Conservation (phyloP, 2,113 vertebrate species). For the Macaca nemestrina region DNA sequence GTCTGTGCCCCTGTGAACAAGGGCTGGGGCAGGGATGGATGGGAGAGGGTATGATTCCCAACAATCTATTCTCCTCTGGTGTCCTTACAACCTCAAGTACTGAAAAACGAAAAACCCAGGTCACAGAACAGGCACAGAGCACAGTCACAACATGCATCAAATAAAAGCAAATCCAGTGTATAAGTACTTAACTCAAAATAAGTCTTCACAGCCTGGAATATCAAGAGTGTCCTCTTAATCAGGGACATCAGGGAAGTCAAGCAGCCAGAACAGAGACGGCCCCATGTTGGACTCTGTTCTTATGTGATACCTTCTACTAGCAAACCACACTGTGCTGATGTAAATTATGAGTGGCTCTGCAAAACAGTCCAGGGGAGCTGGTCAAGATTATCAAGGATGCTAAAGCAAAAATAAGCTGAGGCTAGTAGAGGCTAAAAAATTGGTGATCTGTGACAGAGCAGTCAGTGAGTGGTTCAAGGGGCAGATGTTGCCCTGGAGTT, state of each 20-base stretch:
- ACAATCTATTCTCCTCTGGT: not conserved
- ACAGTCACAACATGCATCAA: not conserved
- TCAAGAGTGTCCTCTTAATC: not conserved
- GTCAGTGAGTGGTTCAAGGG: not conserved
- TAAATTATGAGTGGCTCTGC: not conserved
- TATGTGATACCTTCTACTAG: not conserved
- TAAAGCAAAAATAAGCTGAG: not conserved
- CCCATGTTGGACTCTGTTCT: not conserved
- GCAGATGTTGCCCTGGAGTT: not conserved
- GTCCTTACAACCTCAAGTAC: conserved; percentile 25
- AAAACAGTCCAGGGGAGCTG: not conserved
- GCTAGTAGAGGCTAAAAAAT: not conserved
- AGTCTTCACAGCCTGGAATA: not conserved
- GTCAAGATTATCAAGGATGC: not conserved
- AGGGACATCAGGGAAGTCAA: not conserved
- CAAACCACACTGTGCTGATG: not conserved
- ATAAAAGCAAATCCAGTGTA: conserved; percentile 30
- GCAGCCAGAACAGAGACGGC: not conserved
- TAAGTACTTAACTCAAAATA: conserved; percentile 43
- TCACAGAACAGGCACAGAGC: conserved; percentile 13
- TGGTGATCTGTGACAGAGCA: not conserved
- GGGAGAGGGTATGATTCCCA: not conserved
- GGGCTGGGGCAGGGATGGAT: not conserved
- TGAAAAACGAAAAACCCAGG: conserved; percentile 13
- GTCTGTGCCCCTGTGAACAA: not conserved